These are phyloP conservation scores for Habropoda laboriosa DNA, from an alignment of 1,140 invertebrate genomes.

Conservation along the genomic window DNA sequence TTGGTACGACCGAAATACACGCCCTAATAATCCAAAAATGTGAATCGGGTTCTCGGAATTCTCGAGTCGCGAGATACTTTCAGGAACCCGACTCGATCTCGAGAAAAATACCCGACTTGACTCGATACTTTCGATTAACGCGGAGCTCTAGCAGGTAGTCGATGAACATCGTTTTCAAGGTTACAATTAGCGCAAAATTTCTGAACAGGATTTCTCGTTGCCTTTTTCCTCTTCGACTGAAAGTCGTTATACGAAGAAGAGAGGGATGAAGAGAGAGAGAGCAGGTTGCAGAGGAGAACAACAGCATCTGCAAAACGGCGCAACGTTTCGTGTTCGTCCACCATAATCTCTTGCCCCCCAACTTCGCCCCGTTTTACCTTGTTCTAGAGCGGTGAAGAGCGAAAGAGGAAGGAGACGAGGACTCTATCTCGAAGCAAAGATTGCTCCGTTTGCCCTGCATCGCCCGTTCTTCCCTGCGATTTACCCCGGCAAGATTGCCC, in stretches of 20 bases:
- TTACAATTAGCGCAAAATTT: not conserved
- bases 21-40: too few relatives aligned
- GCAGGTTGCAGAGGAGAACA: not conserved
- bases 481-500: not conserved
- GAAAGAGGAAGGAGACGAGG: not conserved
- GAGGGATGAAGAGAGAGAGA: not conserved
- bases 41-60: too few relatives aligned
- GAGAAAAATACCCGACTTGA: too few relatives aligned
- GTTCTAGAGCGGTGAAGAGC: not conserved
- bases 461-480: conserved; percentile 20
- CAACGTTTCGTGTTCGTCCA: conserved; percentile 31
- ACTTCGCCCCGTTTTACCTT: conserved; percentile 50
- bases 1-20: too few relatives aligned
- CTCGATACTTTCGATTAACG: too few relatives aligned
- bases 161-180: not conserved
- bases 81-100: too few relatives aligned
- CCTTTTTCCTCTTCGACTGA: not conserved
- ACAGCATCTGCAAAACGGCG: conserved; percentile 15
- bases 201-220: not conserved
- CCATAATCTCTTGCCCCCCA: conserved; percentile 49
- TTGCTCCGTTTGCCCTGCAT: conserved; percentile 32
- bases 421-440: conserved; percentile 37
- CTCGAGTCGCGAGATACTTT: too few relatives aligned
- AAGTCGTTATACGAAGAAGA: not conserved
- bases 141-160: not conserved